phyloP scores from a whole-genome alignment of 2,888 invertebrate species.

The Lamellibrachia columna region DNA sequence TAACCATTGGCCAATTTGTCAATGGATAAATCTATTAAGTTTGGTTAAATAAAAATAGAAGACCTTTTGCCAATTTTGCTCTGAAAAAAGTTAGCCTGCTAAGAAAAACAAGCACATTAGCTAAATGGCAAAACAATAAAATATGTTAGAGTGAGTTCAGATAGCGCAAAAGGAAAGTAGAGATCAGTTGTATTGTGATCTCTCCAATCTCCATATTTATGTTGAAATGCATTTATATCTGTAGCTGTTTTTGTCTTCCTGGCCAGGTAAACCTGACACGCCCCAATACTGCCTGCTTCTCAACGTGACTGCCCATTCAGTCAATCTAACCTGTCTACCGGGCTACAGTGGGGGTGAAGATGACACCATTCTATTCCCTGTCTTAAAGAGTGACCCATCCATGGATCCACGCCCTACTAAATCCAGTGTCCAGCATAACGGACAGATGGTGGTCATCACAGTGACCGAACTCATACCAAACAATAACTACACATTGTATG shows the following conservation, averaged over 20 bases:
- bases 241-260: not conserved
- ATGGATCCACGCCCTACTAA: not conserved
- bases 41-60: too few relatives aligned
- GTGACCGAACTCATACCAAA: constrained; percentile 31
- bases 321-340: constrained; percentile 30
- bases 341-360: constrained; percentile 33
- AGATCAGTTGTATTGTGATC: too few relatives aligned
- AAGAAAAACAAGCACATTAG: too few relatives aligned
- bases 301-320: constrained; percentile 23
- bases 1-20: too few relatives aligned
- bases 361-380: constrained; percentile 19
- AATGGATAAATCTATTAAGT: too few relatives aligned
- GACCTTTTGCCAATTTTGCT: too few relatives aligned
- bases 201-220: not conserved
- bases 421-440: not conserved
- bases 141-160: too few relatives aligned
- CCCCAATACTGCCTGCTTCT: constrained; percentile 27
- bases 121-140: too few relatives aligned
- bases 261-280: constrained; percentile 33
- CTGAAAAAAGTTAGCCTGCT: too few relatives aligned
- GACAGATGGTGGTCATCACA: constrained; percentile 20
- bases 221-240: not conserved
- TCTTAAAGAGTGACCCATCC: constrained; percentile 19
- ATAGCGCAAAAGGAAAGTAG: too few relatives aligned
- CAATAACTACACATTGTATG: constrained; percentile 32